phyloP scores from a whole-genome alignment of 2,797 vertebrate species.

The Oryzias sinensis region DNA sequence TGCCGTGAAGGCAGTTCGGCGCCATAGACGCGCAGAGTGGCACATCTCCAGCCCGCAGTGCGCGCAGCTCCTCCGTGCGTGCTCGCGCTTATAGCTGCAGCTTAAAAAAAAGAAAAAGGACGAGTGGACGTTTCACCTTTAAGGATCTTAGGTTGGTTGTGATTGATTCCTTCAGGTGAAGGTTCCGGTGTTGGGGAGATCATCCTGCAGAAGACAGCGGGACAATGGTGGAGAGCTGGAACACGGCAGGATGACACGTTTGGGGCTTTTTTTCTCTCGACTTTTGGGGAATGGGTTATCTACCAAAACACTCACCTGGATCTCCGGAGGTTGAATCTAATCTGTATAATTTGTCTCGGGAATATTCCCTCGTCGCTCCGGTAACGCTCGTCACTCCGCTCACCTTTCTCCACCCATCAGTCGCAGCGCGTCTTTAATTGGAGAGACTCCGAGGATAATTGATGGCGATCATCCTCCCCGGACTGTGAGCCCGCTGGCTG shows the following conservation, averaged over 20 bases:
- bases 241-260: conserved; percentile 50
- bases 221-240: conserved; percentile 60
- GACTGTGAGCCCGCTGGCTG: conserved; percentile 30
- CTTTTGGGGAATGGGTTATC: conserved; percentile 59
- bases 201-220: conserved; percentile 51
- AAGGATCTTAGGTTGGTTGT: no score
- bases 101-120: no score
- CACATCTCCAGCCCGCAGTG: conserved; percentile 65
- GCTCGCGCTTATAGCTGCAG: no score
- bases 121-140: neutral
- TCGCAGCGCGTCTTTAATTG: conserved; percentile 51
- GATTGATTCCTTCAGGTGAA: neutral
- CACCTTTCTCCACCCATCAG: conserved; percentile 32
- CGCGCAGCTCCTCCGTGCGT: conserved; percentile 34
- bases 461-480: conserved; percentile 35
- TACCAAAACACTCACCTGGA: conserved; percentile 23
- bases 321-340: conserved; percentile 6
- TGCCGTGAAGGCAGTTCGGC: conserved; percentile 32
- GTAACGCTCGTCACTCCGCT: conserved; percentile 23
- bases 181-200: conserved; percentile 21
- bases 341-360: conserved; percentile 5
- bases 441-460: conserved; percentile 43
- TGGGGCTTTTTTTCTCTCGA: conserved; percentile 19
- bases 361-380: conserved; percentile 1
- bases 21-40: conserved; percentile 57